Conservation (phyloP, 1,140 invertebrate species). For the Drosophila murphyi region DNA sequence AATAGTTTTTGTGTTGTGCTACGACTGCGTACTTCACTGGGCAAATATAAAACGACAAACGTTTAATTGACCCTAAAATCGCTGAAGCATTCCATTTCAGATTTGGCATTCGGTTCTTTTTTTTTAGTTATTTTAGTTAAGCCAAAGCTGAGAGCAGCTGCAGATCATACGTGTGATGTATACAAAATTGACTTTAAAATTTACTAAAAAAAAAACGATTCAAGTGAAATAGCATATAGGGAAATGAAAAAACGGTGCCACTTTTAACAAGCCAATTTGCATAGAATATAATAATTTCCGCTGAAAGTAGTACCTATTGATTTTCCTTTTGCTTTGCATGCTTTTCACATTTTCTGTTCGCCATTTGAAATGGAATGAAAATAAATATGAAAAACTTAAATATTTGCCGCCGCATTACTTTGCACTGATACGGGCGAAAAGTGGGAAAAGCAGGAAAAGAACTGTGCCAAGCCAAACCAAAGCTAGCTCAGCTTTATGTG, state of each 20-base stretch:
- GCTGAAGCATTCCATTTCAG: conserved; percentile 52
- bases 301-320: conserved; percentile 57
- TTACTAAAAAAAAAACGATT: conserved; percentile 4
- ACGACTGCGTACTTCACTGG: conserved; percentile 48
- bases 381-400: conserved; percentile 66
- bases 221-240: conserved; percentile 1
- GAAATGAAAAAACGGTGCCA: conserved; percentile 12
- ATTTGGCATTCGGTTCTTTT: conserved; percentile 23
- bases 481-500: conserved; percentile 13
- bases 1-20: conserved; percentile 18
- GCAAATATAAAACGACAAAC: conserved; percentile 65
- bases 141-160: conserved; percentile 1
- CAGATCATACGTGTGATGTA: background rate
- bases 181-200: background rate
- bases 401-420: conserved; percentile 62
- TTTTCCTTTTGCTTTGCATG: conserved; percentile 44
- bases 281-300: conserved; percentile 32
- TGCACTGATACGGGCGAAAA: conserved; percentile 43
- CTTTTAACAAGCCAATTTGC: conserved; percentile 40
- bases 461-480: conserved; percentile 56
- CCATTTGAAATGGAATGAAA: conserved; percentile 23
- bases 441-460: conserved; percentile 37
- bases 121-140: background rate
- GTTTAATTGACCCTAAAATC: conserved; percentile 79
- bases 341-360: conserved; percentile 26